Base-by-base conservation (phyloP, 2,888 invertebrate species). In the Acrobasis repandana region DNA sequence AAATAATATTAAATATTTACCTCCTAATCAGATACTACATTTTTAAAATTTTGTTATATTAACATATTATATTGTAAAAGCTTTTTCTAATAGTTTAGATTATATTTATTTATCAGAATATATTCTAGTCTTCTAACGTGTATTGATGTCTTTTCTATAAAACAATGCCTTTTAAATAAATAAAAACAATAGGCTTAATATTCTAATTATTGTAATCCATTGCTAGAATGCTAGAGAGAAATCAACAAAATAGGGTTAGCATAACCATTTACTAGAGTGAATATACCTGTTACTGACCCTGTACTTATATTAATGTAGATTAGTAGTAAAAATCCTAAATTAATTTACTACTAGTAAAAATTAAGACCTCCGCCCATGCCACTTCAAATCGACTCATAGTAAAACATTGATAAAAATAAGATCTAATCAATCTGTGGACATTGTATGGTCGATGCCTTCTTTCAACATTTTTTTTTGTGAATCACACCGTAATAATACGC, bases 201-300 rank as follows among this genome's bases (percentile, higher is more conserved):
- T 64, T 67, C 64, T 62, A 66, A 63, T 62, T 64, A 67, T 63
- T 61, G 49, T 34, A 62, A 60, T 61, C 62, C 62, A 65, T 59
- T 62, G 61, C 58, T 74, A 74, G 72, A 67, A 65, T 64, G 74
- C 73, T 76, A 74, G 74, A 70, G 51, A 62, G 60, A 63, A 62
- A 63, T 56, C 51, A 69, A 69, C 61, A 67, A 68, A 63, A 60
- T 63, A 65, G 50, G n/a, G 58, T 57, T 36, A 46, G 57, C 56
- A 58, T 52, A 50, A 63, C 56, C 38, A 47, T 34, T 51, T 52
- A 48, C n/a, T 43, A 56, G 50, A 50, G 15, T 52, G n/a, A 33
- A 34, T 57, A 47, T 46, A 49, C 49, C 46, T 43, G 38, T 18
- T 54, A 60, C 38, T 50, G n/a, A 43, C 38, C 56, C 51, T 1